A percentile compares a stretch with the other conserved stretches of the same genome.
phyloP scores from a whole-genome alignment of 1,140 invertebrate species.

The Chironomus striatipennis region DNA sequence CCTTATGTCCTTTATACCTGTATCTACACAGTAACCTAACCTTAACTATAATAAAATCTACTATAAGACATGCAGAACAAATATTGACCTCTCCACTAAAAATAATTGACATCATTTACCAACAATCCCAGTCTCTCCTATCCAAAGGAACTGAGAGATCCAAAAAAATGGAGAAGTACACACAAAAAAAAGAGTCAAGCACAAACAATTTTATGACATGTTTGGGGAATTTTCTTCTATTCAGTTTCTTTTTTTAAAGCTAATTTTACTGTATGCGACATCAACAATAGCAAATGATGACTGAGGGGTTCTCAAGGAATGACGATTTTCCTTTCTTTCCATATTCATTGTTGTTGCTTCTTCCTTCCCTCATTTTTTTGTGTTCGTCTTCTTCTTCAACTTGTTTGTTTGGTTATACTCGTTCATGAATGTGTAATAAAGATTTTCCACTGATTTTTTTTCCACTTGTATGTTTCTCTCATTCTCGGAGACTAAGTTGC shows the following conservation, averaged over 20 bases:
- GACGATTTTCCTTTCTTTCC: background rate
- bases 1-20: no score
- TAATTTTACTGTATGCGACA: slow-evolving; percentile 20
- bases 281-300: slow-evolving; percentile 8
- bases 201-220: slow-evolving; percentile 17
- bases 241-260: background rate
- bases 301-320: background rate
- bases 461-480: background rate
- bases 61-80: no score
- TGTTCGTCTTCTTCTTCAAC: no score
- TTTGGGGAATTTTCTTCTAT: slow-evolving; percentile 17
- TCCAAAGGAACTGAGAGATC: background rate
- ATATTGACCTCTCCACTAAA: no score
- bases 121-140: background rate
- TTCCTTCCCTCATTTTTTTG: no score
- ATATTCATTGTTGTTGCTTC: no score
- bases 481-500: background rate
- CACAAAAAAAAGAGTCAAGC: background rate
- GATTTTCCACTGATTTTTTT: background rate
- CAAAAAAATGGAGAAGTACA: background rate
- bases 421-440: background rate
- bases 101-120: no score
- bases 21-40: no score
- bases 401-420: no score
- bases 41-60: no score